These are phyloP conservation scores for Epinephelus lanceolatus DNA, from an alignment of 2,113 vertebrate species.

Conservation along the genomic window DNA sequence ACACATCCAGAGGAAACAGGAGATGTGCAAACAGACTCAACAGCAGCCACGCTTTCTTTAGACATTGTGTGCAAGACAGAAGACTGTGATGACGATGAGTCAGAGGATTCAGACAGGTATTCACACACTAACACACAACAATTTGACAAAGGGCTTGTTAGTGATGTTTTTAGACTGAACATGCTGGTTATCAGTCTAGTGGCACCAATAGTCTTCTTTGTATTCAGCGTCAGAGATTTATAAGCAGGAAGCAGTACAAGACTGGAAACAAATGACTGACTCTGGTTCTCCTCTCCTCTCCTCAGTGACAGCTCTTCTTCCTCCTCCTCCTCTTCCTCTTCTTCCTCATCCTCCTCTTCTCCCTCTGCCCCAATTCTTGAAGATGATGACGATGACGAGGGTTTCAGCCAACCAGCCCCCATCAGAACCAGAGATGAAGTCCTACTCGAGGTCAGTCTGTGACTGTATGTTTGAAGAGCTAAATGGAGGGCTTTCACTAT, in stretches of 20 bases:
- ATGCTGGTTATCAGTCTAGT: no score
- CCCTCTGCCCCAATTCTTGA: conserved; percentile 14
- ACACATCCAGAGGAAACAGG: not conserved
- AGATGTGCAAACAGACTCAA: rapidly evolving
- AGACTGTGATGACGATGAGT: not conserved
- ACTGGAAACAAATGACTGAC: not conserved
- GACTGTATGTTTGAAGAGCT: not conserved
- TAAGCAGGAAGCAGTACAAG: no score
- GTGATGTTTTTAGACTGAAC: not conserved
- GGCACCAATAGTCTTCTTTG: no score
- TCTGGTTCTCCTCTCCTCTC: not conserved
- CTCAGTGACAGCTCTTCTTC: conserved; percentile 73
- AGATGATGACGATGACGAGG: conserved; percentile 70
- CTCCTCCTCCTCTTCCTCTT: conserved; percentile 66
- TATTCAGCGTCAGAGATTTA: no score
- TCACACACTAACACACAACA: not conserved
- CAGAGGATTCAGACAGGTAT: conserved; percentile 74
- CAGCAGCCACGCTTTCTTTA: not conserved
- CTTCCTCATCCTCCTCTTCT: conserved; percentile 66
- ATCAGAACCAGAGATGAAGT: conserved; percentile 71
- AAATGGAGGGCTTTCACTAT: no score
- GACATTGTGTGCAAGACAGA: not conserved
- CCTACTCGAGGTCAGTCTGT: conserved; percentile 67
- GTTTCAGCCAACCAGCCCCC: conserved; percentile 67
- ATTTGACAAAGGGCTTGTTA: not conserved